Evolutionary conservation across 2,113 vertebrate species (phyloP).

Genomic region (Australoheros scitulus): DNA sequence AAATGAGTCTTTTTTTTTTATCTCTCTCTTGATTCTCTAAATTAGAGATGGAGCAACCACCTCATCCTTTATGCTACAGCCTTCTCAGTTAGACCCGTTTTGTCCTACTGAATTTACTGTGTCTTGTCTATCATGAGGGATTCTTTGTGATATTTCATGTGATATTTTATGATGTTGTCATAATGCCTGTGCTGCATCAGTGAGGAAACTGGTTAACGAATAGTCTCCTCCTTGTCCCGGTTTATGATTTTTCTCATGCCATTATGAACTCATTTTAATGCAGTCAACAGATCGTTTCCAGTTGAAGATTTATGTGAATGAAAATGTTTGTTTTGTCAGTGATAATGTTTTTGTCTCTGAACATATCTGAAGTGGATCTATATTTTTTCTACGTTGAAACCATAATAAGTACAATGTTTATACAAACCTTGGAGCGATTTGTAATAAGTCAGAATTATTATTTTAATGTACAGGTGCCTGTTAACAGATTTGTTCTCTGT

Average conservation of each 20-base stretch:
- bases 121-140: no score
- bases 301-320: not conserved
- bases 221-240: no score
- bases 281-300: not conserved
- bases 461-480: not conserved
- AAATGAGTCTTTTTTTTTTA: no score
- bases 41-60: no score
- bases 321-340: not conserved
- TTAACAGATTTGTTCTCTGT: not conserved
- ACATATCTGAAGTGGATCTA: not conserved
- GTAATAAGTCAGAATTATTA: not conserved
- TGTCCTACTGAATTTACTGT: no score
- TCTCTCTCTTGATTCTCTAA: no score
- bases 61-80: not conserved
- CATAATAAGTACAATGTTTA: not conserved
- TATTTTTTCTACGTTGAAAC: not conserved
- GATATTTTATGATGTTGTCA: no score
- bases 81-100: no score
- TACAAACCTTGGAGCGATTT: not conserved
- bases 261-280: not conserved
- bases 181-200: no score
- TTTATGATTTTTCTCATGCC: not conserved
- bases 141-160: no score
- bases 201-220: no score
- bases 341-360: not conserved